Percentiles rank a stretch among this genome's conserved stretches.
Evolutionary conservation across 2,888 invertebrate genomes (phyloP).

Genomic region (Subacronicta megacephala): DNA sequence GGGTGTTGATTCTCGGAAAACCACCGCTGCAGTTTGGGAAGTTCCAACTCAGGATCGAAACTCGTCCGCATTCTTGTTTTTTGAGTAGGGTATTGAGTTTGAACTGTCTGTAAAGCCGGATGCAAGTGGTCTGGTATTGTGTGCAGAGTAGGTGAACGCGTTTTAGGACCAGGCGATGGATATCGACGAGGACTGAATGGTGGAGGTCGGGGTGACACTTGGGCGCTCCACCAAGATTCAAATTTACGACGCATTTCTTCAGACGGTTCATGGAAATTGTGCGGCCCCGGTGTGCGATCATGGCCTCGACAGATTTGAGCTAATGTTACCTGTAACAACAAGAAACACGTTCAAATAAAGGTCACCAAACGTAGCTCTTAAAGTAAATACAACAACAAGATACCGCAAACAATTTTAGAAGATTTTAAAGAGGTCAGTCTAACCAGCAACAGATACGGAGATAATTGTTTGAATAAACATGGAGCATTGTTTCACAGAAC

Average conservation of each 20-base stretch:
- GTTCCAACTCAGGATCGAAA: constrained; percentile 98
- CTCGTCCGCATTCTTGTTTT: constrained; percentile 98
- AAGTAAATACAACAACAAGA: constrained; percentile 71
- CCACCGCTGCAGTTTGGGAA: constrained; percentile 99
- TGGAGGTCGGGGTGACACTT: constrained; percentile 91
- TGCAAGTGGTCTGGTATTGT: constrained; percentile 90
- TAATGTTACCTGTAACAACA: constrained; percentile 92
- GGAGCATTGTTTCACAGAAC: constrained; percentile 88
- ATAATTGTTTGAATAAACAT: constrained; percentile 86
- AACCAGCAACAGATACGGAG: constrained; percentile 85
- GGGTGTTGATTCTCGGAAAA: constrained; percentile 99
- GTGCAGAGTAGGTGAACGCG: constrained; percentile 83
- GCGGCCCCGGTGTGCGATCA: constrained; percentile 91
- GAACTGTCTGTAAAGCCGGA: constrained; percentile 94
- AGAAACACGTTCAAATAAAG: constrained; percentile 62
- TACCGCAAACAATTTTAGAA: constrained; percentile 84
- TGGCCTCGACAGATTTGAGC: constrained; percentile 95
- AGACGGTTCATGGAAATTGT: constrained; percentile 92
- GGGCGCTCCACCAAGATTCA: constrained; percentile 96
- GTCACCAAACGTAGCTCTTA: constrained; percentile 61
- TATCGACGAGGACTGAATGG: constrained; percentile 87
- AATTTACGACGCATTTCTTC: constrained; percentile 96
- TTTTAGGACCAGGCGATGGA: constrained; percentile 87
- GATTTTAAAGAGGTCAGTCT: constrained; percentile 88
- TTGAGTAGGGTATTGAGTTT: constrained; percentile 94